Conservation (phyloP, 2,888 invertebrate genomes). For the Aelia acuminata region DNA sequence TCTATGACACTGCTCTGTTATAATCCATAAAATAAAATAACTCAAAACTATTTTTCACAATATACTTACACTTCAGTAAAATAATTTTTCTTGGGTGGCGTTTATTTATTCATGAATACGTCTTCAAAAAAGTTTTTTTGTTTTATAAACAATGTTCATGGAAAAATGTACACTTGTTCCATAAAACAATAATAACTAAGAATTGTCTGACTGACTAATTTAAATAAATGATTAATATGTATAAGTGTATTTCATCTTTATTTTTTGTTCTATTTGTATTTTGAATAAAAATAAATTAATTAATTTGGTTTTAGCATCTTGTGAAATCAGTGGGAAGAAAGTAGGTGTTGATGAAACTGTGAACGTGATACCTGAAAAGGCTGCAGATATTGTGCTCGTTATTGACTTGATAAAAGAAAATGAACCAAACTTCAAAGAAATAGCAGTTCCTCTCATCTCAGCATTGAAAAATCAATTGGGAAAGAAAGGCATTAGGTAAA, state of each 20-base stretch:
- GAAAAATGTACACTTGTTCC: no score
- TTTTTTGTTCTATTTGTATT: slow-evolving; percentile 19
- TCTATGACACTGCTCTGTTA: no score
- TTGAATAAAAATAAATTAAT: slow-evolving; percentile 23
- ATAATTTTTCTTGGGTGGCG: no score
- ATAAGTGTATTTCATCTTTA: background rate
- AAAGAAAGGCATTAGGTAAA: slow-evolving; percentile 76
- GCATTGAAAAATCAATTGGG: slow-evolving; percentile 76
- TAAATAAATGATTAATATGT: background rate
- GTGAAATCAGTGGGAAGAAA: slow-evolving; percentile 70
- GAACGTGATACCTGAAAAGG: slow-evolving; percentile 78
- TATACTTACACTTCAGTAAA: no score
- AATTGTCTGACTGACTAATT: background rate
- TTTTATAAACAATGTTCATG: no score
- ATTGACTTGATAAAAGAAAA: slow-evolving; percentile 79
- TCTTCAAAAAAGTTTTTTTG: no score
- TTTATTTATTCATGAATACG: no score
- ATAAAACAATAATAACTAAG: no score
- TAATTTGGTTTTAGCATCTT: slow-evolving; percentile 69
- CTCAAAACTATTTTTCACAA: no score
- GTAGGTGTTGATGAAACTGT: slow-evolving; percentile 75
- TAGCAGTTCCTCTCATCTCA: slow-evolving; percentile 75
- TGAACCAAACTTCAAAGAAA: slow-evolving; percentile 76
- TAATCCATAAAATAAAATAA: no score
- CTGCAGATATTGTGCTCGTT: slow-evolving; percentile 86